Evolutionary conservation across 2,888 invertebrate species (phyloP).

Genomic region (Leucophenga montana): DNA sequence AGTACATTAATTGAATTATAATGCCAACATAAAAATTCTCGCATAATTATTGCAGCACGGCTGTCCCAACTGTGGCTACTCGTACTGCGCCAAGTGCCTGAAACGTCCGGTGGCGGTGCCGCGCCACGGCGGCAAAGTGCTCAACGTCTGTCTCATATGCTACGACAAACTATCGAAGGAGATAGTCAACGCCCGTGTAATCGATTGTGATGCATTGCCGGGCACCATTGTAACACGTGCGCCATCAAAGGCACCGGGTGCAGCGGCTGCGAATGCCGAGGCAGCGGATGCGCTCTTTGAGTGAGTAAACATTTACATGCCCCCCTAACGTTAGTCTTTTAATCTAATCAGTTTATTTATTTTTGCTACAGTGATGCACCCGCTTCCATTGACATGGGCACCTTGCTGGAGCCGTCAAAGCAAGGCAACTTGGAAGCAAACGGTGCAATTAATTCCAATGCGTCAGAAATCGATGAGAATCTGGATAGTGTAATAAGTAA

Average conservation of each 20-base stretch:
- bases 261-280: constrained; percentile 38
- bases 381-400: constrained; percentile 56
- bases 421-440: constrained; percentile 20
- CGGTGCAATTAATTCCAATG: constrained; percentile 40
- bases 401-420: constrained; percentile 59
- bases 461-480: constrained; percentile 64
- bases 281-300: constrained; percentile 49
- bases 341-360: neutral
- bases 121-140: constrained; percentile 76
- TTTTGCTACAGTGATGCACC: constrained; percentile 53
- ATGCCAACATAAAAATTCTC: neutral
- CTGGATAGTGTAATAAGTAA: constrained; percentile 77
- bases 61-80: constrained; percentile 87
- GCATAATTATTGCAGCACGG: constrained; percentile 75
- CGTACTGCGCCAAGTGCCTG: constrained; percentile 87
- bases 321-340: neutral
- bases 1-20: constrained; percentile 38
- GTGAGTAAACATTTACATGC: constrained; percentile 37
- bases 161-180: constrained; percentile 68
- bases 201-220: constrained; percentile 73
- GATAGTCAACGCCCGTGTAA: constrained; percentile 54
- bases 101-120: constrained; percentile 81
- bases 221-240: constrained; percentile 69
- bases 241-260: constrained; percentile 36
- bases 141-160: constrained; percentile 79